A percentile compares a stretch with the other conserved stretches of the same genome.
These are phyloP conservation scores for Cercopithecus mona DNA, from an alignment of 2,113 vertebrate genomes.

Conservation along the genomic window DNA sequence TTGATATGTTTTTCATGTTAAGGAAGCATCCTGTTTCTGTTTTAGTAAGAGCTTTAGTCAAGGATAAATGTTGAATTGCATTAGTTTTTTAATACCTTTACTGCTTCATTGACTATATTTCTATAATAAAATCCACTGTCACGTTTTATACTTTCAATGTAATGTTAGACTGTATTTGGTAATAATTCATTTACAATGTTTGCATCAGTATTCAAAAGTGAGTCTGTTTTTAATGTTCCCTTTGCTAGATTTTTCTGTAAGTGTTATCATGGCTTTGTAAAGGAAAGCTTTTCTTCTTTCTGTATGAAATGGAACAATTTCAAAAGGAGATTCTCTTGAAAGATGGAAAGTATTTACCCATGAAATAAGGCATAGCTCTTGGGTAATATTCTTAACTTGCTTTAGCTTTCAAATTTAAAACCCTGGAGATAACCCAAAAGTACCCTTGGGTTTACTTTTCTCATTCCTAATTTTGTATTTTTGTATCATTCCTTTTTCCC, in stretches of 20 bases:
- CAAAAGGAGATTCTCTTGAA: background rate
- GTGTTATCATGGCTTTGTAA: background rate
- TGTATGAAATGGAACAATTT: background rate
- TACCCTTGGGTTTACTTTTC: background rate
- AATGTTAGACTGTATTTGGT: background rate
- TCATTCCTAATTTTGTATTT: background rate
- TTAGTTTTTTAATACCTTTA: background rate
- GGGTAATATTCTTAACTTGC: background rate
- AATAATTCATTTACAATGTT: background rate
- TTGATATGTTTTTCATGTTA: background rate
- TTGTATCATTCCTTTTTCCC: background rate
- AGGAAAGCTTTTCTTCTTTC: background rate
- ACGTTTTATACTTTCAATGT: background rate
- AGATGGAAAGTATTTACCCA: background rate
- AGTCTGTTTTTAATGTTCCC: background rate
- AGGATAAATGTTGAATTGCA: background rate
- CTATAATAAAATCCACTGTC: background rate
- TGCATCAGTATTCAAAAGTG: background rate
- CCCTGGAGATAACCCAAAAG: background rate
- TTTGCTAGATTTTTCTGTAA: background rate
- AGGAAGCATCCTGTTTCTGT: background rate
- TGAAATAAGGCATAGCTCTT: background rate
- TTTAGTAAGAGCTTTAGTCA: slow-evolving; percentile 7
- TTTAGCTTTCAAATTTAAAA: slow-evolving; percentile 38
- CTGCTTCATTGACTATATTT: background rate